Percentiles rank a stretch among this genome's conserved stretches.
These are phyloP conservation scores for Astropecten irregularis DNA, from an alignment of 53 echinoderm and acorn worm species.

Conservation along the genomic window DNA sequence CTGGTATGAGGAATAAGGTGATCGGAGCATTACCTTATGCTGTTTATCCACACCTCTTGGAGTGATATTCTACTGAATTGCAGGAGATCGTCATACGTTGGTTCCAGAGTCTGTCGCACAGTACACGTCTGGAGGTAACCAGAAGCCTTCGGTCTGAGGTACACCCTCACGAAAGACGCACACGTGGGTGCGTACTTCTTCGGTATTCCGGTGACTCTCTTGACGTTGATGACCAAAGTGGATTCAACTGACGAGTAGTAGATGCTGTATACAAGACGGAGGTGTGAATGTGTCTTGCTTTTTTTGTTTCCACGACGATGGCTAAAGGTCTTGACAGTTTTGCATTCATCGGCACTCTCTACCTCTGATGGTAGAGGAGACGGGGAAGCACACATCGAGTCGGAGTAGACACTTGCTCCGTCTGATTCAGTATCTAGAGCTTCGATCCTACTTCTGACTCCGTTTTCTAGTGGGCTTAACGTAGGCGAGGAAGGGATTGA, in stretches of 20 bases:
- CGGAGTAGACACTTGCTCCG: background rate
- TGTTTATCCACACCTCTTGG: slow-evolving; percentile 24
- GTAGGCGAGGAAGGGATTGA: background rate
- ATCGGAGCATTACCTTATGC: slow-evolving; percentile 3
- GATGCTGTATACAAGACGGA: background rate
- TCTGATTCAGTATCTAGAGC: background rate
- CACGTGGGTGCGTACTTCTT: slow-evolving; percentile 48
- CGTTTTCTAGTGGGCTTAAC: background rate
- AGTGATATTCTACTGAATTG: slow-evolving; percentile 51
- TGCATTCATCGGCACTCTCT: background rate
- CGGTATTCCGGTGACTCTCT: slow-evolving; percentile 34
- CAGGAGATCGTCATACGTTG: slow-evolving; percentile 54
- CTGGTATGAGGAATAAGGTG: too few species aligned
- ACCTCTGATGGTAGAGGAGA: background rate
- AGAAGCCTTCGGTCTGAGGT: slow-evolving; percentile 33
- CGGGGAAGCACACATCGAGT: background rate
- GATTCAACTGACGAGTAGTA: slow-evolving; percentile 38
- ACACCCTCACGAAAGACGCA: slow-evolving; percentile 47
- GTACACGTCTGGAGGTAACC: slow-evolving; percentile 50
- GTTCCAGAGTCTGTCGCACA: slow-evolving; percentile 46
- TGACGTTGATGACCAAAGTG: slow-evolving; percentile 50
- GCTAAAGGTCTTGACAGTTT: too few species aligned
- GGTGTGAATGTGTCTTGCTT: background rate
- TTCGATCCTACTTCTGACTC: background rate
- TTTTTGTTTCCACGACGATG: background rate